A percentile compares a stretch with the other conserved stretches of the same genome.
These are phyloP conservation scores for Bubo scandiacus DNA, from an alignment of 2,113 vertebrate genomes.

Conservation along the genomic window DNA sequence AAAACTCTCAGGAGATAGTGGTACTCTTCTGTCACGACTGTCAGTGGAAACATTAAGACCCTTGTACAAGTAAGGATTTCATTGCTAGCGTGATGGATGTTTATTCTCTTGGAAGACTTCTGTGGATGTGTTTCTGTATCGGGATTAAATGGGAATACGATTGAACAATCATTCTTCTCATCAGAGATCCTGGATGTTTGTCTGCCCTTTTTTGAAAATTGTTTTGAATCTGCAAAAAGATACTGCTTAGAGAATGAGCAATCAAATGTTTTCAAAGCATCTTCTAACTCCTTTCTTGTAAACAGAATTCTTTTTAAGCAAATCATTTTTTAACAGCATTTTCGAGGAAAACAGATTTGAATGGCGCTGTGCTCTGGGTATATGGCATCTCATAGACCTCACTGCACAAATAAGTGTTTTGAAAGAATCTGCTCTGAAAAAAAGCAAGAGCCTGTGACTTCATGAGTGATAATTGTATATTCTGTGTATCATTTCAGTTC, in stretches of 20 bases:
- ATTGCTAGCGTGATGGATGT: not conserved
- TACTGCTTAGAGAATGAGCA: not conserved
- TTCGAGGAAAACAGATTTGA: not conserved
- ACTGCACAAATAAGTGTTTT: not conserved
- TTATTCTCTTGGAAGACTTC: not conserved
- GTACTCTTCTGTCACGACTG: not conserved
- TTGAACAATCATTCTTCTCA: not conserved
- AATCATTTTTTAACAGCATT: not conserved
- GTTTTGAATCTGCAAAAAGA: not conserved
- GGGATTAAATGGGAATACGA: not conserved
- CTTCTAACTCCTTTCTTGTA: not conserved
- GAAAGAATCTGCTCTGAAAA: not conserved
- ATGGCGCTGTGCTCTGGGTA: not conserved
- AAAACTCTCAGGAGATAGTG: not conserved
- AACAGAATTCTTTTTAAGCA: slow-evolving; percentile 18
- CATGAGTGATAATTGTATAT: not conserved
- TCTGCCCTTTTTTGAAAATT: not conserved
- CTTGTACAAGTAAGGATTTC: not conserved
- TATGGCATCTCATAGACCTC: not conserved
- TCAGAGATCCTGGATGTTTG: not conserved
- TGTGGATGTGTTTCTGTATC: not conserved
- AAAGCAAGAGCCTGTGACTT: not conserved
- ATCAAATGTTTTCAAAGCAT: not conserved
- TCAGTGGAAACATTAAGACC: not conserved
- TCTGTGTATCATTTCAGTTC: not conserved